Conservation (phyloP, 2,113 vertebrate genomes). For the Porphyrio hochstetteri region DNA sequence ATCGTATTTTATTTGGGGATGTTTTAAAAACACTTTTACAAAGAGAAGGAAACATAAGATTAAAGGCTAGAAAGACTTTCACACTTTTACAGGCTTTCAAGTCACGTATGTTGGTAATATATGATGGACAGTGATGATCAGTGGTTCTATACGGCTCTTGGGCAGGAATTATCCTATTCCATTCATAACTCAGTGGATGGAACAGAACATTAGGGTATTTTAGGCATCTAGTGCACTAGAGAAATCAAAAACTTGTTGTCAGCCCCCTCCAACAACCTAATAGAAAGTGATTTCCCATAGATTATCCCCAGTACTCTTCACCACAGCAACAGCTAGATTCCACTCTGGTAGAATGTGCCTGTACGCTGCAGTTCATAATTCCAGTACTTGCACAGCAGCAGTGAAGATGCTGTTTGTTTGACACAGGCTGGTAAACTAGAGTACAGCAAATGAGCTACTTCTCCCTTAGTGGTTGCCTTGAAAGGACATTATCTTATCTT, state of each 20-base stretch:
- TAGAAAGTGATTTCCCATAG: neutral
- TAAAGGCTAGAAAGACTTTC: neutral
- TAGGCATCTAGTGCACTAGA: neutral
- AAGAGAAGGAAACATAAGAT: neutral
- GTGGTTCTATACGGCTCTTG: neutral
- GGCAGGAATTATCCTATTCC: neutral
- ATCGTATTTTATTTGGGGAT: neutral
- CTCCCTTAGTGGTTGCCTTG: neutral
- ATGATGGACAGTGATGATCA: neutral
- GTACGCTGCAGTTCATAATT: neutral
- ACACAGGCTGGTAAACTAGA: neutral
- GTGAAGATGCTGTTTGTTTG: accelerated
- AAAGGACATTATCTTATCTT: neutral
- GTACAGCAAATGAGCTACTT: neutral
- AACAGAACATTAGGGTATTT: neutral
- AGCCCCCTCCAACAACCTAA: neutral
- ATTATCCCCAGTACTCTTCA: neutral
- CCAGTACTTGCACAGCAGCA: neutral
- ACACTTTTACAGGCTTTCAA: neutral
- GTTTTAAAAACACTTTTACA: neutral
- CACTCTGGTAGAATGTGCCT: neutral
- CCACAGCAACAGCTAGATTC: accelerated
- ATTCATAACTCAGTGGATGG: neutral
- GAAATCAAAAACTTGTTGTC: neutral
- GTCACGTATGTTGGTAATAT: neutral